phyloP scores from a whole-genome alignment of 2,888 invertebrate species.

The Callyntrura guangdongensis region DNA sequence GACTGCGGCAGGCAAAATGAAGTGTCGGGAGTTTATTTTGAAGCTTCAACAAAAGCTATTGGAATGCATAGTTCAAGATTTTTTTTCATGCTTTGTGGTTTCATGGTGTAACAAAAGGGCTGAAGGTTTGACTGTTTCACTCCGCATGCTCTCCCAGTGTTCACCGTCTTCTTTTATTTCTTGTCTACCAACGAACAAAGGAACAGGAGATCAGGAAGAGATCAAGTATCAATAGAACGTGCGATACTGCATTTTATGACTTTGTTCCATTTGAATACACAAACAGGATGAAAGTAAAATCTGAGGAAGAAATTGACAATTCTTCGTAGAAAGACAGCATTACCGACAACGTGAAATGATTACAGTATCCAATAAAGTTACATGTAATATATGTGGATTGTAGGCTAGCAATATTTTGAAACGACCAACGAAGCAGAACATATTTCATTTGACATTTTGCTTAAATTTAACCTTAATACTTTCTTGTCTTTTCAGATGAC shows the following conservation, averaged over 20 bases:
- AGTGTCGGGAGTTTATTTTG: too few relatives aligned
- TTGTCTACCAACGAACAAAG: not conserved
- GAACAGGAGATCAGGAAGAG: not conserved
- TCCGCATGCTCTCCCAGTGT: too few relatives aligned
- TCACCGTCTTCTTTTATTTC: too few relatives aligned
- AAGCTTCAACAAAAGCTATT: too few relatives aligned
- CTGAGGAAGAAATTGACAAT: not conserved
- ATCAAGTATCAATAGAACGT: conserved; percentile 42
- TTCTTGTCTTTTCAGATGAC: conserved; percentile 61
- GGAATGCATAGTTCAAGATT: too few relatives aligned
- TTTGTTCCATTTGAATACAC: not conserved
- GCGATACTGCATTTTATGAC: conserved; percentile 26
- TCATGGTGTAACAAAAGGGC: too few relatives aligned
- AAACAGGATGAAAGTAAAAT: not conserved
- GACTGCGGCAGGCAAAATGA: too few relatives aligned
- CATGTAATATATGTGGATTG: too few relatives aligned
- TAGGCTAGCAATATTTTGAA: too few relatives aligned
- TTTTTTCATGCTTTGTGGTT: too few relatives aligned
- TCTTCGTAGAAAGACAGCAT: not conserved
- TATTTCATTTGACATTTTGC: not conserved
- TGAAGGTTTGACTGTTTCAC: too few relatives aligned
- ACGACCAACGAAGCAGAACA: not conserved
- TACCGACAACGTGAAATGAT: not conserved
- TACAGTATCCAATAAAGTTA: too few relatives aligned
- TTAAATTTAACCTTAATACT: not conserved